Conservation (phyloP, 2,797 vertebrate species). For the Xenopus petersii region DNA sequence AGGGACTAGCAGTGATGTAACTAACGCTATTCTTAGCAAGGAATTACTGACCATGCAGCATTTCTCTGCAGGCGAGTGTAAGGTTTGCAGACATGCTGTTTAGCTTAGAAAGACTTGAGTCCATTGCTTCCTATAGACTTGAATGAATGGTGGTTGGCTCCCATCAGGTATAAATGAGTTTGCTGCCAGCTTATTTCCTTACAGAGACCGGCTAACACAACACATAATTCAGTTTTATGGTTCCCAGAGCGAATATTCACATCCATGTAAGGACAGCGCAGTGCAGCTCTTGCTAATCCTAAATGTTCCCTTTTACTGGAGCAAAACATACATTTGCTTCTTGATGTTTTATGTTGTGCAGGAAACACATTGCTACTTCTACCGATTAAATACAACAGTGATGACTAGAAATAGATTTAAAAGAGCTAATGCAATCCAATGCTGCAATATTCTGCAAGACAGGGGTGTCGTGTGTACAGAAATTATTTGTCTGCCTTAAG, state of each 20-base stretch:
- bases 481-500: neutral
- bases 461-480: neutral
- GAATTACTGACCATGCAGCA: neutral
- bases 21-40: no score
- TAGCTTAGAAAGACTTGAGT: neutral
- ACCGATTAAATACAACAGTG: neutral
- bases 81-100: neutral
- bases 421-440: no score
- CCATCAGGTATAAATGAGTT: neutral
- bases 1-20: no score
- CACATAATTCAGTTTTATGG: neutral
- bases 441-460: no score
- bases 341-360: neutral
- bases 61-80: no score
- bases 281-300: neutral
- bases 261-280: neutral
- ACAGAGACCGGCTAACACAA: neutral
- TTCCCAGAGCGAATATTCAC: neutral
- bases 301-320: neutral
- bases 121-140: neutral
- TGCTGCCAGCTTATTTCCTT: neutral
- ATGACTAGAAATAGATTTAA: no score
- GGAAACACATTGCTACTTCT: neutral
- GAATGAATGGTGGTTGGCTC: neutral
- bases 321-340: neutral